Base-by-base conservation (phyloP, 1,140 invertebrate genomes). In the Cecropterus lyciades region DNA sequence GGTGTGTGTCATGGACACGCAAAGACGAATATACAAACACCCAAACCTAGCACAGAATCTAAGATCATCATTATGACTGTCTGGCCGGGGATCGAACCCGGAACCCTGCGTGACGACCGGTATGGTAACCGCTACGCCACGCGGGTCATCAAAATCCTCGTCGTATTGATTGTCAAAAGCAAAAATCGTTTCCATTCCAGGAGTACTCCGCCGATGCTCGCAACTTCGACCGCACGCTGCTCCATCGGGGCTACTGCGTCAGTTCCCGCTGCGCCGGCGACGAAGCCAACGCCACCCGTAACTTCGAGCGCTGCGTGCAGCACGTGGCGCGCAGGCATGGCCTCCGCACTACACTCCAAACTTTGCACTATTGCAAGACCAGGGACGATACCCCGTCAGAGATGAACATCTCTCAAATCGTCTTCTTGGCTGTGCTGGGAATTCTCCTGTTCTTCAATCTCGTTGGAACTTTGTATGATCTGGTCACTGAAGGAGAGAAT, bases 381-480 rank as follows among this genome's bases (percentile, higher is more conserved):
- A 55, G 9, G 49, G 56, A 69, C 3, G 20, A 13, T 8, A 13
- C 67, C 9, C 59, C 67, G 7, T n/a, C 30, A 6, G 57, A 62
- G 0, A 43, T 72, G 14, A 73, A 80, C 20, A 5, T 42, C 0
- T 49, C 72, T 0, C 73, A 84, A 10, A 46, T 40, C 4, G 16
- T 71, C 15, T 77, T 81, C 42, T 51, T 77, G 1, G 57, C 10
- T 0, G 53, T 81, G 0, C 46, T 84, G 1, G 66, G 11, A 0
- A 13, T 71, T 0, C n/a, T 88, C 3, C 0, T 85, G 0, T n/a
- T 67, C 0, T 17, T 78, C 14, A 86, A 84, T 42, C 10, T 73
- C 0, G 8, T 84, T 5, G 82, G 83, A 0, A 88, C 82, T 0
- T 0, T 60, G 6, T 86, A 84, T 27, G 82, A 88, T 51, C 5